phyloP scores from a whole-genome alignment of 2,888 invertebrate genomes.

The Marasmarcha lunaedactyla region DNA sequence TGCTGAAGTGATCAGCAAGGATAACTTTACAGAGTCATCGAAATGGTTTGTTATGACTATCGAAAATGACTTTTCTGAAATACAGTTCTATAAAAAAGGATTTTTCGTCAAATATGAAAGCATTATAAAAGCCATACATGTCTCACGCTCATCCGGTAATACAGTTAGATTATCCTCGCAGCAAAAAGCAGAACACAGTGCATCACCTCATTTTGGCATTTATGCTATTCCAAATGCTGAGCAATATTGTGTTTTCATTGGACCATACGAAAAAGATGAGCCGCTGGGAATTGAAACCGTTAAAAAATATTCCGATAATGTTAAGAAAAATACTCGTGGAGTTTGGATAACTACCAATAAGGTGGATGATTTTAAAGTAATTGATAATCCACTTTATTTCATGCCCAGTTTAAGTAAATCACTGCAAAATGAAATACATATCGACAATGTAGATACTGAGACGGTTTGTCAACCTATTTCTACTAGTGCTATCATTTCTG shows the following conservation, averaged over 20 bases:
- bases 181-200: conserved; percentile 25
- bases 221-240: conserved; percentile 46
- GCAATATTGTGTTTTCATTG: conserved; percentile 46
- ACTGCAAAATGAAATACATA: conserved; percentile 11
- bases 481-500: conserved; percentile 13
- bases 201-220: conserved; percentile 45
- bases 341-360: conserved; percentile 51
- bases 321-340: conserved; percentile 37
- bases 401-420: conserved; percentile 22
- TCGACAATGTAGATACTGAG: too few relatives aligned
- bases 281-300: conserved; percentile 49
- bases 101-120: conserved; percentile 67
- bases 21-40: conserved; percentile 23
- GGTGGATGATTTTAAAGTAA: conserved; percentile 42
- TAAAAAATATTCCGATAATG: conserved; percentile 22
- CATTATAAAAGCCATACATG: conserved; percentile 53
- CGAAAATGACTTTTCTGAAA: conserved; percentile 64
- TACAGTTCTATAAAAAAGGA: conserved; percentile 57
- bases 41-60: conserved; percentile 70
- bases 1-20: not conserved
- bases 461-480: too few relatives aligned
- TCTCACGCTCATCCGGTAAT: conserved; percentile 51
- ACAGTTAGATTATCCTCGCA: conserved; percentile 58
- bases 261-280: conserved; percentile 51
- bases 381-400: conserved; percentile 48